Evolutionary conservation across 1,140 invertebrate genomes (phyloP), one percentile per base, ranked within the genome.

Genomic region (Drosophila parabipectinata): DNA sequence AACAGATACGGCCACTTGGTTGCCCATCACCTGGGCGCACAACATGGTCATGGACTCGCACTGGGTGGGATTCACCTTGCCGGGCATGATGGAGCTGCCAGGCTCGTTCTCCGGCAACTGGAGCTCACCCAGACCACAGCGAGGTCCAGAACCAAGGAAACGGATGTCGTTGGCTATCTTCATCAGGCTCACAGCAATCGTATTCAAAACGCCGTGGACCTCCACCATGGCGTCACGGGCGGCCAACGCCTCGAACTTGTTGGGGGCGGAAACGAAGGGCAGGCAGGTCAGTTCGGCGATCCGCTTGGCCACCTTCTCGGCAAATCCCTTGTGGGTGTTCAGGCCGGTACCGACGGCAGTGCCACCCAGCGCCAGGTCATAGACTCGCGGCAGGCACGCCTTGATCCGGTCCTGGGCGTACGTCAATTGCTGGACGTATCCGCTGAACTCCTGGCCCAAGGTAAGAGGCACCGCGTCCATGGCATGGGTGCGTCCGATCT

Each of bases 31-130:
- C 93, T 99, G 99, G 18, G 98, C 97, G 30, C 97, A 97, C 2
- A 99, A 95, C 99, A 99, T 99, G 0, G 99, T 99, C n/a, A 99
- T 93, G 0, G 99, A 96, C 92, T 99, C 99, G 92, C 98, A 99
- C 91, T 99, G 99, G 0, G 99, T 99, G 41, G 99, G 99, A 93
- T 99, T 99, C 6, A 99, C 98, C 93, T 99, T 99, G 21, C 98
- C 99, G 44, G 99, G 99, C 99, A 99, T 99, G 75, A 99, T 99
- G 18, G 98, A 99, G 82, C 97, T 98, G 2, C 99, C 99, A 0
- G 99, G 98, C 92, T 99, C 99, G 93, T 99, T 99, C 94, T 99
- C 99, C 0, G 99, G 99, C 37, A 99, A 93, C 47, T 94, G 94
- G 0, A 99, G 92, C 93, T 99, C 99, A 10, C 97, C 99, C 0